These are phyloP conservation scores for Ptychochromis oligacanthus DNA, from an alignment of 2,113 vertebrate genomes.

Conservation along the genomic window DNA sequence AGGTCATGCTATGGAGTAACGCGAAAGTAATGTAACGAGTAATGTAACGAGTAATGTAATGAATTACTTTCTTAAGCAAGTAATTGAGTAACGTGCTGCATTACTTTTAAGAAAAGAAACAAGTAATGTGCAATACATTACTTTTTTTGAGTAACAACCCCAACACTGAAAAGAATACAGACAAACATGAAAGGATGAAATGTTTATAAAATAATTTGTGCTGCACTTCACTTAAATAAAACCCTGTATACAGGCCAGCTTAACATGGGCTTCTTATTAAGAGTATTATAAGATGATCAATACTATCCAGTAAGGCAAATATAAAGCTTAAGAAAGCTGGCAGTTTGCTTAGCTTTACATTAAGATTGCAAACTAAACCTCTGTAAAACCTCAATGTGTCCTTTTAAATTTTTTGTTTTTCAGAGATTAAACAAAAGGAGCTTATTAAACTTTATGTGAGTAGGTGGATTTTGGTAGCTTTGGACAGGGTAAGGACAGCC, in stretches of 20 bases:
- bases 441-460: neutral
- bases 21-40: no score
- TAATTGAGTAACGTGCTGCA: no score
- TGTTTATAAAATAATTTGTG: neutral
- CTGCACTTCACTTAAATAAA: neutral
- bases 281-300: neutral
- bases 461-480: neutral
- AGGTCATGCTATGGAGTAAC: no score
- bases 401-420: neutral
- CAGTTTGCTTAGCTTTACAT: neutral
- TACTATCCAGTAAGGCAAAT: neutral
- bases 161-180: no score
- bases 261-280: neutral
- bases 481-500: rapidly evolving
- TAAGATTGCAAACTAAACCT: neutral
- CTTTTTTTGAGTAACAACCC: no score
- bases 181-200: neutral
- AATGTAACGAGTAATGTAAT: no score
- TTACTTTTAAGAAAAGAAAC: no score
- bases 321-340: neutral
- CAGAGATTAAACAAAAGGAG: neutral
- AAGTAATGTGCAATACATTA: no score
- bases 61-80: no score
- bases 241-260: neutral
- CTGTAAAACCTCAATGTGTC: neutral